These are phyloP conservation scores for Ectemnius cavifrons DNA, from an alignment of 2,888 invertebrate species.

Conservation along the genomic window DNA sequence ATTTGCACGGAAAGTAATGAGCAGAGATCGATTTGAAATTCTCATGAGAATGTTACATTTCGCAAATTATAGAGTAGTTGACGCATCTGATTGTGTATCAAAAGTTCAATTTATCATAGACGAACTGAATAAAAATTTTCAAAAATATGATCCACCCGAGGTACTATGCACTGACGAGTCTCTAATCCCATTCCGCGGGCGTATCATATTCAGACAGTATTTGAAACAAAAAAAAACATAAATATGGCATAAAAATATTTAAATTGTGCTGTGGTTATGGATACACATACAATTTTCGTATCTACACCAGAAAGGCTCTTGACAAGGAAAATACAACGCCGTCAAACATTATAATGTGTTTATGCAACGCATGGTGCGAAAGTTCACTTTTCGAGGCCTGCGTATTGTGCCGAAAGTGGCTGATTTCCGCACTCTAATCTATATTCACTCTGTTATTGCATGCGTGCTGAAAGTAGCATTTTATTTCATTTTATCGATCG, in stretches of 20 bases:
- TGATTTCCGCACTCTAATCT: too few species aligned
- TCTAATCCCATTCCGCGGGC: conserved; percentile 31
- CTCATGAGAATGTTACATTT: conserved; percentile 18
- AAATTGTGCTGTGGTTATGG: conserved; percentile 27
- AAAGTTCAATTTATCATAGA: conserved; percentile 26
- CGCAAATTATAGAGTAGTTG: conserved; percentile 18
- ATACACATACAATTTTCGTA: conserved; percentile 25
- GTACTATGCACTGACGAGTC: conserved; percentile 28
- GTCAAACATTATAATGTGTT: conserved; percentile 44
- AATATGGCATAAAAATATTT: conserved; percentile 26
- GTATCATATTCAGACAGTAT: conserved; percentile 58
- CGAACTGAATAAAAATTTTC: conserved; percentile 20
- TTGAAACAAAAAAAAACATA: conserved; percentile 57
- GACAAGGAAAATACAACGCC: conserved; percentile 27
- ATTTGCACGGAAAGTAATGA: conserved; percentile 16
- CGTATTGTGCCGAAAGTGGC: too few species aligned
- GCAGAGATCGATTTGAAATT: conserved; percentile 19
- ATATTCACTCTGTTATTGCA: too few species aligned
- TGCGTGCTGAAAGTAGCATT: too few species aligned
- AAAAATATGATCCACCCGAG: conserved; percentile 25
- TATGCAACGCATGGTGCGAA: too few species aligned
- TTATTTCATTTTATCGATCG: too few species aligned
- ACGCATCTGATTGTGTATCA: conserved; percentile 17
- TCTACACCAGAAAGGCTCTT: conserved; percentile 19
- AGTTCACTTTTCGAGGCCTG: too few species aligned